Base-by-base conservation (phyloP, 2,797 vertebrate species). In the Neomorphus geoffroyi region DNA sequence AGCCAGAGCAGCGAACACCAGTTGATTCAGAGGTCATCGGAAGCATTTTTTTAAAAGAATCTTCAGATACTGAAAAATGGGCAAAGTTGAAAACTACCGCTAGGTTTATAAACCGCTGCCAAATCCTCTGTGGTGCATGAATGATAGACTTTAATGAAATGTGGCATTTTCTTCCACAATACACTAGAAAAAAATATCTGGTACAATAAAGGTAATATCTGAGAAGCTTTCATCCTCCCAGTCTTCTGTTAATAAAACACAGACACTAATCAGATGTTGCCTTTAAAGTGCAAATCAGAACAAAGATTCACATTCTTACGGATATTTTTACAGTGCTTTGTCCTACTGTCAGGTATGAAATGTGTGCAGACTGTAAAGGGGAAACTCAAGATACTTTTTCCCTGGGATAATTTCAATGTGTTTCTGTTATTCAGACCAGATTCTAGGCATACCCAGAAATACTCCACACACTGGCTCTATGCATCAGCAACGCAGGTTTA, bases 271-370 rank as follows among this genome's bases (percentile, higher is more conserved):
- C 79, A 88, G 83, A 91, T 65, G 27, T 67, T 92, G 73, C 21
- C 79, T 93, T 93, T 84, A 61, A 87, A 90, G 69, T 81, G 79
- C 84, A 93, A 93, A 93, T 90, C 58, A 51, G 66, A 94, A 73
- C 62, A 93, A 54, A 61, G 16, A 67, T 80, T 82, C 86, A 37
- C 43, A 57, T 91, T 87, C 48, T 70, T 73, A 58, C 70, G 80
- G 39, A 39, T 88, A 73, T 92, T 94, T 94, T 94, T 80, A 64
- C 56, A 80, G 66, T 43, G 33, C 50, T 91, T 88, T 94, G 60
- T 91, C 78, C 84, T 92, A 50, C 67, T 90, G 78, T 92, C 74
- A 95, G 86, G 64, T 67, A 78, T 22, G 27, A 94, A 92, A 82
- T 18, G 9, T 70, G 71, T 79, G 50, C 65, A 65, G 43, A 32